These are phyloP conservation scores for Pseudobourletiella spinata DNA, from an alignment of 1,140 invertebrate genomes.

Conservation along the genomic window DNA sequence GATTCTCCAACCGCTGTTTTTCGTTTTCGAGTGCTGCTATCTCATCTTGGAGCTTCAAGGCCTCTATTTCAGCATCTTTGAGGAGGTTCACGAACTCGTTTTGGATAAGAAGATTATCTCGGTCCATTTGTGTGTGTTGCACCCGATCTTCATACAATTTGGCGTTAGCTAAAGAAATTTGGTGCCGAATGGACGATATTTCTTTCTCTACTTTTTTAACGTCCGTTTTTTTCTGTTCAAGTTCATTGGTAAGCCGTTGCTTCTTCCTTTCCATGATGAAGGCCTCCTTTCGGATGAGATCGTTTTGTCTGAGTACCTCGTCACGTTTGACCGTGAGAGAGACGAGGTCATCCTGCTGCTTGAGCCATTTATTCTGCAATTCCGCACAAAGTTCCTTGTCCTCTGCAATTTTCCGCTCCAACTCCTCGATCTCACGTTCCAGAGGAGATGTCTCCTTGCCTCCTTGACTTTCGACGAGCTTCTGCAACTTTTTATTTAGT, in stretches of 20 bases:
- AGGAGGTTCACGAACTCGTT: slow-evolving; percentile 43
- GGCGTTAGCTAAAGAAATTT: slow-evolving; percentile 50
- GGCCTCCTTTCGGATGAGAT: slow-evolving; percentile 59
- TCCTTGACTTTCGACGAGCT: slow-evolving; percentile 45
- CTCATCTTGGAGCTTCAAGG: slow-evolving; percentile 50
- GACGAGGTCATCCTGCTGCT: slow-evolving; percentile 59
- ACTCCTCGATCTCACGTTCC: slow-evolving; percentile 46
- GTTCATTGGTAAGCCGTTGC: slow-evolving; percentile 54
- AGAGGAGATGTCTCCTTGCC: slow-evolving; percentile 44
- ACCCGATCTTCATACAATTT: slow-evolving; percentile 51
- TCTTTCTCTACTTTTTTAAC: slow-evolving; percentile 49
- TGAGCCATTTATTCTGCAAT: slow-evolving; percentile 61
- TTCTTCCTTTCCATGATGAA: slow-evolving; percentile 65
- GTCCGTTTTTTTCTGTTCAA: slow-evolving; percentile 50
- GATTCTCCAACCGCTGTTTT: slow-evolving; percentile 52
- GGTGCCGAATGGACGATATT: slow-evolving; percentile 51
- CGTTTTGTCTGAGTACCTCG: slow-evolving; percentile 53
- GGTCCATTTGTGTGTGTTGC: slow-evolving; percentile 51
- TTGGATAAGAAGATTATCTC: slow-evolving; percentile 49
- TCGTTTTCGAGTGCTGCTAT: slow-evolving; percentile 56
- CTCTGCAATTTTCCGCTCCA: slow-evolving; percentile 27
- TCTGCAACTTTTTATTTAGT: slow-evolving; percentile 49
- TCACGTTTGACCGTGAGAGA: slow-evolving; percentile 55
- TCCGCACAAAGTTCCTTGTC: slow-evolving; percentile 26
- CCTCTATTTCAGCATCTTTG: slow-evolving; percentile 53